Evolutionary conservation across 2,797 vertebrate species (phyloP).

Genomic region (Neopelma chrysocephalum): DNA sequence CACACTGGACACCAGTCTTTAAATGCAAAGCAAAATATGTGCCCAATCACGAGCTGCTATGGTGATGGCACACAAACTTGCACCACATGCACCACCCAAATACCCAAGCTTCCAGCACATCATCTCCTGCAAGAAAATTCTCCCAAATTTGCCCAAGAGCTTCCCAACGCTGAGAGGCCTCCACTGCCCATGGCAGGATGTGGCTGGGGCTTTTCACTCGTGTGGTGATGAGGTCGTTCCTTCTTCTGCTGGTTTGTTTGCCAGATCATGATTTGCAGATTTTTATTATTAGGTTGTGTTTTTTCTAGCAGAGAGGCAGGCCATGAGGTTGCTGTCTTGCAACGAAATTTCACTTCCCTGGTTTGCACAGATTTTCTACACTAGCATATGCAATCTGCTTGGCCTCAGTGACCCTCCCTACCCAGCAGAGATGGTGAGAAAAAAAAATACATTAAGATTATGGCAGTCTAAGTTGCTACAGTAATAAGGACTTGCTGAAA

Average conservation of each 20-base stretch:
- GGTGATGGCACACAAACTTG: not conserved
- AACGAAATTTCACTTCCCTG: not conserved
- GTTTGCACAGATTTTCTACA: not conserved
- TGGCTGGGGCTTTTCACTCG: not conserved
- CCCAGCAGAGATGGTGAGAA: not conserved
- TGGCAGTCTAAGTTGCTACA: not conserved
- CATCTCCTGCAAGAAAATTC: not conserved
- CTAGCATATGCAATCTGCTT: not conserved
- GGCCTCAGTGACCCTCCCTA: not conserved
- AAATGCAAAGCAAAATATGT: not conserved
- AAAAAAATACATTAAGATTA: not conserved
- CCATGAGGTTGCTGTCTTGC: not conserved
- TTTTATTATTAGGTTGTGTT: not conserved
- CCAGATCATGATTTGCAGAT: not conserved
- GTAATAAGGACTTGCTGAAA: not conserved
- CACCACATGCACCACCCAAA: not conserved
- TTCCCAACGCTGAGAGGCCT: not conserved
- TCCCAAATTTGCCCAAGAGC: not conserved
- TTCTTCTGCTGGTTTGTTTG: not conserved
- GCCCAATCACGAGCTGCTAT: accelerated
- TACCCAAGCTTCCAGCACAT: not conserved
- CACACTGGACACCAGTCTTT: too few species aligned
- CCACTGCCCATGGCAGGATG: accelerated
- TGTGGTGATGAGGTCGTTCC: not conserved
- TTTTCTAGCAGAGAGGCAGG: not conserved